Base-by-base conservation (phyloP, 2,113 vertebrate genomes). In the Heloderma charlesbogerti region DNA sequence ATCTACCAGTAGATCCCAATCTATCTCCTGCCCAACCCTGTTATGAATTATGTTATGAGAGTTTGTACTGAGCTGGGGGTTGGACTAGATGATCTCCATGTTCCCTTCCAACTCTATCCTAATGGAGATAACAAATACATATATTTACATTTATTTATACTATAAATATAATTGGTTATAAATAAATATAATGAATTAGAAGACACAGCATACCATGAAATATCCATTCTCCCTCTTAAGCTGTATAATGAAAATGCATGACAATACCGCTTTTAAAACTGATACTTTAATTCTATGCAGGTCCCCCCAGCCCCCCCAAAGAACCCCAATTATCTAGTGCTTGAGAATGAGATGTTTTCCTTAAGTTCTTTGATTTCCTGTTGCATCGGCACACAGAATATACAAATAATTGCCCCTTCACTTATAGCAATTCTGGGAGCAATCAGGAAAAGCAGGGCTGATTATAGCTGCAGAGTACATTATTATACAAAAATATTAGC, bases 391-490 rank as follows among this genome's bases (percentile, higher is more conserved):
- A 86, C 88, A 57, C 75, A 91, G 43, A 45, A 88, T 37, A 79
- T 57, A 90, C 90, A 22, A 89, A 91, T 91, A 95, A 87, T 86
- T 92, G 88, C 40, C 71, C 43, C 89, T 79, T 92, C 92, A 93
- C 86, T 85, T 82, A 92, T 91, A 89, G n/a, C 85, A 75, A 92
- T 75, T 88, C 92, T 10, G 89, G 79, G 80, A 93, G 91, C 51
- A 95, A 85, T 94, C 89, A 74, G 87, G 92, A 89, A 94, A 90
- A 91, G 91, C 69, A 78, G 85, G 78, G 89, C 89, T 87, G 86
- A 89, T 92, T 94, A 93, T 51, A 96, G 43, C 95, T 92, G 82
- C 86, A 95, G 89, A 93, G 80, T 81, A 80, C 91, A 86, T 90
- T 94, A 92, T 89, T 94, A 88, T 88, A n/a, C 84, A 84, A 77